Base-by-base conservation (phyloP, 1,140 invertebrate genomes). In the Laodelphax striatellus region DNA sequence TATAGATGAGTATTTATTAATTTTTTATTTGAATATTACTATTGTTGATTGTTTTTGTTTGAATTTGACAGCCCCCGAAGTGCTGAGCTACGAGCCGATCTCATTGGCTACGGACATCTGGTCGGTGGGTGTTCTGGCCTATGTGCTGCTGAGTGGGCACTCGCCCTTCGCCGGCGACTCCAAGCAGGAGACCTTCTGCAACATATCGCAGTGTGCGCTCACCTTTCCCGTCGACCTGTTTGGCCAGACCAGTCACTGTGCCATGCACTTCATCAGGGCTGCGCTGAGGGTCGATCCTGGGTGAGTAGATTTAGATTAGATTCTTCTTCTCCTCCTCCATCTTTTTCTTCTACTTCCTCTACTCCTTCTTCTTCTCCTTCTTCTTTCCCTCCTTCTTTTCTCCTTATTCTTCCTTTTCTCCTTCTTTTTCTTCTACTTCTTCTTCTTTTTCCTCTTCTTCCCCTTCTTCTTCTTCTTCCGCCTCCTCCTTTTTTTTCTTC, bases 121-220 rank as follows among this genome's bases (percentile, higher is more conserved):
- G 93, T 95, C 63, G 22, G 67, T 67, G 16, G 94, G 94, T 46
- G 92, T 97, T 14, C 75, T 97, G 64, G 82, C 90, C 3, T 97
- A 97, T 74, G 94, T 97, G 5, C 81, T 97, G 64, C 75, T 97
- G 56, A 92, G 89, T 54, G 93, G 93, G 63, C 89, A 86, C 71
- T 93, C 92, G 19, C 94, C 93, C 13, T 97, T 97, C 73, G 91
- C 88, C 55, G 93, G 91, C 46, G 90, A 96, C 71, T 90, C 86
- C 60, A 95, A 96, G 72, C 93, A 97, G 76, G 90, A 91, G 80
- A 87, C 89, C 46, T 96, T 92, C 75, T 88, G 92, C 65, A 97
- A 97, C 77, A 96, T 97, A 70, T 89, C 92, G 52, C 86, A 92
- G 72, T 92, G 91, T 71, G 38, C 44, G n/a, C 80, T 96, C 62